Base-by-base conservation (phyloP, 2,113 vertebrate genomes). In the Philantomba maxwellii region DNA sequence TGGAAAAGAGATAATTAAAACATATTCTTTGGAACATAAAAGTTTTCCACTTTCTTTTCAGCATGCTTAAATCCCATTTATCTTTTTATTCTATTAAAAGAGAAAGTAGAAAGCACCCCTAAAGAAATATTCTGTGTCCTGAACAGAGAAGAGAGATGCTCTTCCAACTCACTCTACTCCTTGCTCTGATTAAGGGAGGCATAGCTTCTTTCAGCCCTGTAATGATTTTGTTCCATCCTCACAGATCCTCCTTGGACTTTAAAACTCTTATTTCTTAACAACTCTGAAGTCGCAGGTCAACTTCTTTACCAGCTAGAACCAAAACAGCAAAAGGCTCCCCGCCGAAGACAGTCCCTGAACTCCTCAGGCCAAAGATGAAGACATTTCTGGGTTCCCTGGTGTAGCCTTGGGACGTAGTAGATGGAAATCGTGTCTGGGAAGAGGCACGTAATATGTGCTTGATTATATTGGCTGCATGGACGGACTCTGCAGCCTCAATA, bases 1-100 rank as follows among this genome's bases (percentile, higher is more conserved):
- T 80, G 58, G 70, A 66, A 95, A 95, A 85, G 33, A 81, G 75
- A 60, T 89, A 94, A 36, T 77, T 91, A 80, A 87, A 83, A 88
- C 73, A 36, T 17, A 26, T 73, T 78, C 47, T 45, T 95, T 85
- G 78, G 62, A 93, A 58, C n/a, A 81, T 88, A 47, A 7, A 28
- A n/a, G 3, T 85, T 89, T 53, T 19, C 33, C 16, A 0, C 47
- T 95, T 91, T 85, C 39, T 39, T 87, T 93, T 82, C 43, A 60
- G 17, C 9, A 43, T 49, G 19, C 19, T 64, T 62, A 83, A 5
- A 88, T 21, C 51, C 30, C 17, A 92, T 17, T 15, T 39, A 1
- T 25, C 14, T 21, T 88, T 23, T 81, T 78, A n/a, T 23, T 77
- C 82, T 93, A 12, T 39, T 88, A 83, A 75, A 80, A 39, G 33